These are phyloP conservation scores for Melanotaenia pygmaea DNA, from an alignment of 2,797 vertebrate genomes.

Conservation along the genomic window DNA sequence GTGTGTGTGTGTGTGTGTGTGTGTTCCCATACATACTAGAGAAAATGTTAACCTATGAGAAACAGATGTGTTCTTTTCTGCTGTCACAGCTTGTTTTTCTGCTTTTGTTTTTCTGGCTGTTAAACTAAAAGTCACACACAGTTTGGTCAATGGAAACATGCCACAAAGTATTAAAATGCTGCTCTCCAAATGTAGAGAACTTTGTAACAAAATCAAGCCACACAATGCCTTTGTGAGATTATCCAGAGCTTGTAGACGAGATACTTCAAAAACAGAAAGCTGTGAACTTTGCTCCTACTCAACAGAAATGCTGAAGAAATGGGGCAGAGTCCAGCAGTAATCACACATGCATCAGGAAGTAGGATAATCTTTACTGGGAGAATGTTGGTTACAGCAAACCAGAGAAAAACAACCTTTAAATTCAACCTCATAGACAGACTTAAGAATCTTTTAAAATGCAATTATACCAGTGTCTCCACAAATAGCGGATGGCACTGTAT, in stretches of 20 bases:
- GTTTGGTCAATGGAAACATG: slow-evolving; percentile 23
- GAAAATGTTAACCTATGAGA: background rate
- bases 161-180: slow-evolving; percentile 43
- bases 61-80: slow-evolving; percentile 3
- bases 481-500: no score
- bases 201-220: slow-evolving; percentile 25
- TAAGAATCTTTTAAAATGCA: no score
- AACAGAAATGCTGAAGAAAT: slow-evolving; percentile 17
- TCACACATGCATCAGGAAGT: slow-evolving; percentile 13
- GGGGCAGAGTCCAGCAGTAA: slow-evolving; percentile 30
- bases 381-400: slow-evolving; percentile 8
- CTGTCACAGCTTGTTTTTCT: background rate
- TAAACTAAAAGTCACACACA: slow-evolving; percentile 23
- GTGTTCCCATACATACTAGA: background rate
- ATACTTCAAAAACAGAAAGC: slow-evolving; percentile 24
- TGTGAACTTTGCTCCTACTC: slow-evolving; percentile 52
- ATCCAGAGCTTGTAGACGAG: slow-evolving; percentile 12
- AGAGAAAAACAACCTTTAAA: background rate
- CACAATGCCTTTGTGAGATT: slow-evolving; percentile 5
- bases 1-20: background rate
- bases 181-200: slow-evolving; percentile 18
- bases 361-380: background rate
- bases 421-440: slow-evolving; percentile 13
- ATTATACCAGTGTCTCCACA: no score
- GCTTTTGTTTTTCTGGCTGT: background rate